Base-by-base conservation (phyloP, 2,113 vertebrate species). In the Albula goreensis region DNA sequence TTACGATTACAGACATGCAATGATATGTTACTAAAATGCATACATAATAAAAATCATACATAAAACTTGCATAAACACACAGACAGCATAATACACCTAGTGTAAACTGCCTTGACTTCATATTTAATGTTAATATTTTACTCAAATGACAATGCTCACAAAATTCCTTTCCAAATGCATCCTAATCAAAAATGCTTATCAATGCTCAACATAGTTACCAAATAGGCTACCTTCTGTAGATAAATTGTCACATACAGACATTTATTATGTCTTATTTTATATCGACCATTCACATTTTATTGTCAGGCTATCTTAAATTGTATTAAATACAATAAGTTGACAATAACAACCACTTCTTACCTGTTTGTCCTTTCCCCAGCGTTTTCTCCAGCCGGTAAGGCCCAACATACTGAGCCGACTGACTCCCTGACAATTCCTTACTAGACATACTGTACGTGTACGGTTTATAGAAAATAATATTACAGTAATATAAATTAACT, bases 331-430 rank as follows among this genome's bases (percentile, higher is more conserved):
- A 52, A 50, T 77, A 77, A 84, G 7, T 77, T 74, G 10, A 48
- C 6, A 82, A 82, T 41, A 51, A 56, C 12, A 60, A 57, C 56
- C 49, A 48, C 51, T 66, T 84, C 92, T 92, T 91, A 96, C 95
- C 95, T 91, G 95, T 96, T 93, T 96, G 95, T 78, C 95, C 95
- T 89, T 96, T 96, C 79, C 95, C 95, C 84, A 96, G 92, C 11
- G 95, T 96, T 91, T 96, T 96, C 86, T 96, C 95, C 93, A 96
- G 93, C 90, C 95, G 91, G 89, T 94, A 96, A 60, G 95, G 95
- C 92, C 95, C 95, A 84, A 96, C 95, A 94, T 95, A 96, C 88
- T 96, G 95, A 95, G 95, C 94, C 90, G 95, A 92, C 93, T 95
- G 95, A 92, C 93, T 92, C 78, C 95, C 90, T 83, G 94, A 94